These are phyloP conservation scores for Polylopha cassiicola DNA, from an alignment of 2,888 invertebrate species.

Conservation along the genomic window DNA sequence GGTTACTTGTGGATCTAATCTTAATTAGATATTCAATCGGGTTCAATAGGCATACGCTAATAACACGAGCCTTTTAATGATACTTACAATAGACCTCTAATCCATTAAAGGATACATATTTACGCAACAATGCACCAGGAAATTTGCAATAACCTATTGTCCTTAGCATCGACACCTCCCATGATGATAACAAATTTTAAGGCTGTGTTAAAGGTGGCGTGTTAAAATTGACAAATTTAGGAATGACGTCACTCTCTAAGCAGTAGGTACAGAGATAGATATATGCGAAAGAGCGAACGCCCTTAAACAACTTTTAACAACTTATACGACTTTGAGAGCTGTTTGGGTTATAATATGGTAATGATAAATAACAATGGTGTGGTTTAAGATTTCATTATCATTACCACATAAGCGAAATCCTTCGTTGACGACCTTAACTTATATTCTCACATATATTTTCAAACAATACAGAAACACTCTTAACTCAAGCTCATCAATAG, in stretches of 20 bases:
- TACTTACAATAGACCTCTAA: constrained; percentile 14
- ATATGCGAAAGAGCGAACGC: too few relatives aligned
- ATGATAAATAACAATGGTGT: constrained; percentile 7
- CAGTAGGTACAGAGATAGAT: too few relatives aligned
- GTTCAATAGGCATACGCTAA: constrained; percentile 17
- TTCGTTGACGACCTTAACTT: constrained; percentile 14
- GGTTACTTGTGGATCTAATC: too few relatives aligned
- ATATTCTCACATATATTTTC: constrained; percentile 28
- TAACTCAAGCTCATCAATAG: constrained; percentile 28
- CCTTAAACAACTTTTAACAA: too few relatives aligned
- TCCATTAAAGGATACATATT: constrained; percentile 17
- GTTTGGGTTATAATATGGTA: too few relatives aligned
- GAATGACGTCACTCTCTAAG: too few relatives aligned
- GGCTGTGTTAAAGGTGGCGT: too few relatives aligned
- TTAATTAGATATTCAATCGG: too few relatives aligned
- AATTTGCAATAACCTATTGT: constrained; percentile 16
- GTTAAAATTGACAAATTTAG: too few relatives aligned
- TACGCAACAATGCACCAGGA: constrained; percentile 21
- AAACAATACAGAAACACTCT: constrained; percentile 26
- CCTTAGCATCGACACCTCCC: constrained; percentile 11
- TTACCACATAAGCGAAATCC: constrained; percentile 12
- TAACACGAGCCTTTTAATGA: constrained; percentile 9
- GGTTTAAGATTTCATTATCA: constrained; percentile 12
- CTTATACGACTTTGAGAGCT: too few relatives aligned
- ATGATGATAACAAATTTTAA: too few relatives aligned